Base-by-base conservation (phyloP, 2,888 invertebrate species). In the Xestia rhomboidea region DNA sequence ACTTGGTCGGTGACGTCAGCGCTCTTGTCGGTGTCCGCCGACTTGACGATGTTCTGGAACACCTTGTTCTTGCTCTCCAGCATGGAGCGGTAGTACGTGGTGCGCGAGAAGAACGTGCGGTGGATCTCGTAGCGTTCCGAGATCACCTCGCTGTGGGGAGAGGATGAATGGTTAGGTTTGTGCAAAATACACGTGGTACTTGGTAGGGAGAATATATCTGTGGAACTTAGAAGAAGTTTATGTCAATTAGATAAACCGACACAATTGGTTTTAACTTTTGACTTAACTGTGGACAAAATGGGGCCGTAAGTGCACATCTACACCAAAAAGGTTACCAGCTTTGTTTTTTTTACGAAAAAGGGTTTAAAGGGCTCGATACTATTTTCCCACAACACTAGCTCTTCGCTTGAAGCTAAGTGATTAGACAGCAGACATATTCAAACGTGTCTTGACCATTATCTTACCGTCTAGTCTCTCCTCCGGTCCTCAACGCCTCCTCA, bases 41-140 rank as follows among this genome's bases (percentile, higher is more conserved):
- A 97, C 91, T 98, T 98, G 3, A 98, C 97, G 68, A 99, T 98
- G 92, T 98, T 99, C 92, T 98, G 98, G 96, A 99, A 98, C 64
- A 99, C 98, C 95, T 99, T 99, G 94, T 99, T 99, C 95, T 99
- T 99, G 93, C 99, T 99, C 91, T 99, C 99, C 79, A 99, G 93
- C 98, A 99, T 99, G 0, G 99, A 98, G 90, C 98, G 98, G 95
- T 99, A 99, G 95, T 99, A 99, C 0, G 99, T 97, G 0, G 98
- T 98, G 77, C 99, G 97, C 0, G 99, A 98, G 94, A 99, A 99
- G 97, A 99, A 99, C 18, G 97, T 97, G 90, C 99, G 99, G 91
- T 99, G 96, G 89, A 97, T 97, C 87, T 98, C 98, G 72, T 99
- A 97, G 83, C 98, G 98, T 46, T 97, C 97, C 86, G 98, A 98